Percentiles rank a stretch among this genome's conserved stretches.
These are phyloP conservation scores for Pagetopsis macropterus DNA, from an alignment of 2,797 vertebrate genomes.

Conservation along the genomic window DNA sequence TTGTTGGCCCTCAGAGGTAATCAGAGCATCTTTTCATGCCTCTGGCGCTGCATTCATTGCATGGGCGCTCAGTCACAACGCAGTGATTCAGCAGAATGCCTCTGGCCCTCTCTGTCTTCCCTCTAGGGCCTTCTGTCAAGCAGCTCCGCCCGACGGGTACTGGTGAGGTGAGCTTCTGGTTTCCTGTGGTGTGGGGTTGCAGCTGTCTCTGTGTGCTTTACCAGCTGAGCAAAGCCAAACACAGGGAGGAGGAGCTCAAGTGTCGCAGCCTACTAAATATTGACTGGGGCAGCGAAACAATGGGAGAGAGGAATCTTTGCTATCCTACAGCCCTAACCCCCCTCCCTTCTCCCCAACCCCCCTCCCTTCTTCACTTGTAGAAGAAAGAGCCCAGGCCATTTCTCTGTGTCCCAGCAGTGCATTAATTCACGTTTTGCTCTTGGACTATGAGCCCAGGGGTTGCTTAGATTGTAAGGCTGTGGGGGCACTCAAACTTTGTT, in stretches of 20 bases:
- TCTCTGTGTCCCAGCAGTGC: constrained; percentile 41
- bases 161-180: constrained; percentile 76
- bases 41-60: constrained; percentile 69
- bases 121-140: constrained; percentile 75
- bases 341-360: not conserved
- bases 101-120: constrained; percentile 56
- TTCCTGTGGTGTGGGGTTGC: constrained; percentile 81
- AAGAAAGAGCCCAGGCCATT: constrained; percentile 40
- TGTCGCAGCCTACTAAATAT: constrained; percentile 62
- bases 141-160: constrained; percentile 58
- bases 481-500: constrained; percentile 56
- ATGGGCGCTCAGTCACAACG: constrained; percentile 66
- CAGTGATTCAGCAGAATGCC: constrained; percentile 84
- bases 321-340: constrained; percentile 2
- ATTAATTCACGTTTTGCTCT: constrained; percentile 51
- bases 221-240: constrained; percentile 75
- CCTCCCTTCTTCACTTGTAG: constrained; percentile 12
- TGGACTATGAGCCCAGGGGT: constrained; percentile 45
- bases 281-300: constrained; percentile 65
- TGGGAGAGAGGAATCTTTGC: constrained; percentile 51
- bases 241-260: constrained; percentile 71
- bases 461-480: constrained; percentile 47
- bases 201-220: constrained; percentile 71
- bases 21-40: constrained; percentile 71
- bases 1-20: constrained; percentile 70